Conservation (phyloP, 2,113 vertebrate species). For the Aviceda subcristata region DNA sequence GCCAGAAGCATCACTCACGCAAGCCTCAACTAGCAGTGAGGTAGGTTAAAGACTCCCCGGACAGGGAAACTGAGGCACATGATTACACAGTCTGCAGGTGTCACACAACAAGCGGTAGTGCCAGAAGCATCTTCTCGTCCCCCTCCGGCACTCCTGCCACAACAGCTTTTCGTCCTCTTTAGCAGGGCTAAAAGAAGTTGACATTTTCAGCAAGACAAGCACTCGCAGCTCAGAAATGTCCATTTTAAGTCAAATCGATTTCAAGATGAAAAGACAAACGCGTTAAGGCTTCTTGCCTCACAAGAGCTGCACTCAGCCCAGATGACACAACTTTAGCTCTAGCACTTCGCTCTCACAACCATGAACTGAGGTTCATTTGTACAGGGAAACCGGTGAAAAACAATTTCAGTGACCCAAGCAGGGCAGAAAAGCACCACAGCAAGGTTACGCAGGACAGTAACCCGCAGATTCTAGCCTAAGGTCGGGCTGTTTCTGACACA, state of each 20-base stretch:
- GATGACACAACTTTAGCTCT: neutral
- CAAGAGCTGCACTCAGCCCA: neutral
- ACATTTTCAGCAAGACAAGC: neutral
- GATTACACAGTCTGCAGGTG: neutral
- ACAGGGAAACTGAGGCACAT: constrained; percentile 26
- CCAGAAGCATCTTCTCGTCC: neutral
- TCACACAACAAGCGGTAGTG: neutral
- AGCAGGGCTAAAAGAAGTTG: neutral
- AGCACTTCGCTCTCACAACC: neutral
- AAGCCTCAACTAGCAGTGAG: constrained; percentile 17
- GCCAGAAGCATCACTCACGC: neutral
- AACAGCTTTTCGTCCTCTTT: neutral
- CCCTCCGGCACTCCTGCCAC: neutral
- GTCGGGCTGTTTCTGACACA: neutral
- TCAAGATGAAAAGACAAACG: neutral
- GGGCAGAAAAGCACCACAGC: accelerated
- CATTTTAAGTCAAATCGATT: neutral
- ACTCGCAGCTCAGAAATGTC: neutral
- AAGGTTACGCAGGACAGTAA: neutral
- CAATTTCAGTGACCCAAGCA: neutral
- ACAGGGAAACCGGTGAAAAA: accelerated
- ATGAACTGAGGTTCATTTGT: neutral
- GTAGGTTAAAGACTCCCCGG: constrained; percentile 13
- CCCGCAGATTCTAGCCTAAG: accelerated
- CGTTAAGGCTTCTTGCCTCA: neutral